Base-by-base conservation (phyloP, 2,797 vertebrate genomes). In the Chelon labrosus region DNA sequence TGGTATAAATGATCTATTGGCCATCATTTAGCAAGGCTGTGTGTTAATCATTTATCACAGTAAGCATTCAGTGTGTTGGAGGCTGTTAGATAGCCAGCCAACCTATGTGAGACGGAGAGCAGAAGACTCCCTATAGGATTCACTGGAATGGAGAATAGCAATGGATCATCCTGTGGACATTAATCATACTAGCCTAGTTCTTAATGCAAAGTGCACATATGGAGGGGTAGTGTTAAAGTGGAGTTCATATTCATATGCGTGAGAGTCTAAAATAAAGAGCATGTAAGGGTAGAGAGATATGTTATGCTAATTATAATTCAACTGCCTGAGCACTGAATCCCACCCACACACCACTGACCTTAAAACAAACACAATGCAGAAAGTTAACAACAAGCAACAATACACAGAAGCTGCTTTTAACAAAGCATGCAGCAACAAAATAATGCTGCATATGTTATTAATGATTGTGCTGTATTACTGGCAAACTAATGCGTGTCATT, bases 31-130 rank as follows among this genome's bases (percentile, higher is more conserved):
- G 73, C 75, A 73, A 16, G 73, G 75, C 86, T 79, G 82, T 72
- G 35, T 85, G 84, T 86, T 91, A 91, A 93, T 93, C 91, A 89
- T 91, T 89, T 83, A 90, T 93, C 86, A 86, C 75, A 16, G 56
- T 42, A 82, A 80, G 64, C 65, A 57, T 77, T 83, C 42, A 64
- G 75, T 51, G 60, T 74, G 75, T 66, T 75, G 77, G 59, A 82
- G 68, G 66, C 68, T 75, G 72, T 79, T 79, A 70, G 79, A 68
- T 66, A 46, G 66, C 57, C 42, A 47, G 74, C 73, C 20, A 65
- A 81, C 83, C 71, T 62, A 46, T 81, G 73, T 70, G 82, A 87
- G 84, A 76, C 74, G 62, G 58, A 77, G 66, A 84, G 70, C 69
- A 75, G 62, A 68, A 79, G 61, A 62, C 61, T 82, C 75, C 89